Evolutionary conservation across 2,888 invertebrate species (phyloP).

Genomic region (Chrysolina americana): DNA sequence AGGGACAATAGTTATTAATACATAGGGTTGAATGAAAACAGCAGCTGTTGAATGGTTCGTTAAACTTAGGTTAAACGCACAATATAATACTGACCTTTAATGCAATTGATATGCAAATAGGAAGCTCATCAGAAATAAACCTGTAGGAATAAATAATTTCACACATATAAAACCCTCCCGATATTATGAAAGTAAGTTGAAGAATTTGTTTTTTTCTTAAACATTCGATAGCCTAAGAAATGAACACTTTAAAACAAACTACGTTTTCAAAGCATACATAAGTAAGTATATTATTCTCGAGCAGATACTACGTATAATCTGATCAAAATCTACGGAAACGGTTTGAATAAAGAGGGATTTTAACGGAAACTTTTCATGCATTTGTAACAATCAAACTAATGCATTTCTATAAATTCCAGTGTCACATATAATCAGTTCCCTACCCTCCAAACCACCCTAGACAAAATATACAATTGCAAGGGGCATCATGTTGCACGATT

Average conservation of each 20-base stretch:
- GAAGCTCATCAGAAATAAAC: no score
- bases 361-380: neutral
- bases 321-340: no score
- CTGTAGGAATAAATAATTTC: no score
- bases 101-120: neutral
- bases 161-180: no score
- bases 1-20: neutral
- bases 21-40: neutral
- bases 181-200: no score
- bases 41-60: neutral
- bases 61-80: neutral
- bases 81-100: neutral
- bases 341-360: neutral
- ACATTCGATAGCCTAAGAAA: no score
- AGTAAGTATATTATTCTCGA: no score
- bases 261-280: no score
- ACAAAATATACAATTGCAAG: neutral
- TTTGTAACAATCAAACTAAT: neutral
- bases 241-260: no score
- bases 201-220: no score
- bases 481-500: neutral
- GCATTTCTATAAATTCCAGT: neutral
- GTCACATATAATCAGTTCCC: neutral
- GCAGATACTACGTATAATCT: no score
- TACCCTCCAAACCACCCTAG: constrained; percentile 2